phyloP scores from a whole-genome alignment of 2,113 vertebrate species.

The Ictalurus punctatus region DNA sequence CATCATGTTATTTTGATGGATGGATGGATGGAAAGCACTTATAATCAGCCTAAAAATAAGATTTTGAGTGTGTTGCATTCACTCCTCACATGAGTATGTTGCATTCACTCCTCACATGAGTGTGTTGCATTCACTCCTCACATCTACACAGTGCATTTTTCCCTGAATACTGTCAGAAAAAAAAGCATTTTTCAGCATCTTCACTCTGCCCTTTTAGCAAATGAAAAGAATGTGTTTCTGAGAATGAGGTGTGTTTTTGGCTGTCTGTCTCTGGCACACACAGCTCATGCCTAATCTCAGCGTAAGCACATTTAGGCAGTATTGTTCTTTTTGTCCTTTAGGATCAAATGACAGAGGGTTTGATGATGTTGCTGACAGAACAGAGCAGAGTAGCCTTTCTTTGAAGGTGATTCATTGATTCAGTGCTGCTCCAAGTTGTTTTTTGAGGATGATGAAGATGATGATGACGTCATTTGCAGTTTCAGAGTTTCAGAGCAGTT shows the following conservation, averaged over 20 bases:
- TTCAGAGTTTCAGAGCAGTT: too few species aligned
- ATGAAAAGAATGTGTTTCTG: constrained; percentile 1
- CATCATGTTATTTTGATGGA: neutral
- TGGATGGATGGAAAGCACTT: neutral
- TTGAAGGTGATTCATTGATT: constrained; percentile 11
- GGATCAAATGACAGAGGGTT: constrained; percentile 34
- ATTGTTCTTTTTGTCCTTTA: constrained; percentile 47
- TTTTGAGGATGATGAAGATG: neutral
- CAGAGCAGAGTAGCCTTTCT: neutral
- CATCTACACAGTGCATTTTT: neutral
- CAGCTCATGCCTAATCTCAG: neutral
- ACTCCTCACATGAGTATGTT: neutral
- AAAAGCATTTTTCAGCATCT: neutral
- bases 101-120: too few species aligned
- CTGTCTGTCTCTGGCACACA: neutral
- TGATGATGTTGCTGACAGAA: constrained; percentile 34
- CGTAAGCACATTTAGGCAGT: constrained; percentile 14
- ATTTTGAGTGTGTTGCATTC: neutral
- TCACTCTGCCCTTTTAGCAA: neutral
- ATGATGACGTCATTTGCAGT: neutral
- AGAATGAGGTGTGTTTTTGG: neutral
- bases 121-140: neutral
- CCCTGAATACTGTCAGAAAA: neutral
- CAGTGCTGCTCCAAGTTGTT: neutral
- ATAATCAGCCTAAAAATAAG: neutral